Percentiles rank a stretch among this genome's conserved stretches.
phyloP scores from a whole-genome alignment of 2,888 invertebrate species.

The Tipula unca region DNA sequence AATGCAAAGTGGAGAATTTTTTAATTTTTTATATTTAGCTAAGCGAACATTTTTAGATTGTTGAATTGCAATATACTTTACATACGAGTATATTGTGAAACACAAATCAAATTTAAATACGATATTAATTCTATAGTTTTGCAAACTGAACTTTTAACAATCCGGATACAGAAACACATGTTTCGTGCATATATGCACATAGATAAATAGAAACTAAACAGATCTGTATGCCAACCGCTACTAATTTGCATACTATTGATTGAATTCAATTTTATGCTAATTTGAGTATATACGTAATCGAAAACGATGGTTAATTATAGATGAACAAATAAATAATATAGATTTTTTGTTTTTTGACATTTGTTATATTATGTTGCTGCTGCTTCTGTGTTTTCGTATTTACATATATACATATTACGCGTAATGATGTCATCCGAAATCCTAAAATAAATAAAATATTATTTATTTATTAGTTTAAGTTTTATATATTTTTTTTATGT shows the following conservation, averaged over 20 bases:
- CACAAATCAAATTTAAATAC: no score
- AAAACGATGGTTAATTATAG: background rate
- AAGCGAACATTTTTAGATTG: no score
- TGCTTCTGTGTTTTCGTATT: background rate
- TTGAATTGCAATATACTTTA: no score
- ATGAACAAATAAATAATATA: background rate
- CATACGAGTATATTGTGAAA: no score
- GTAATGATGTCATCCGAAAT: background rate
- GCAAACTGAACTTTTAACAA: no score
- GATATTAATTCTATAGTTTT: no score
- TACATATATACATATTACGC: background rate
- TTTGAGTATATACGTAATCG: background rate
- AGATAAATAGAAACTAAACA: no score
- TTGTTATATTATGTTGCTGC: background rate
- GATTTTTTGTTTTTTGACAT: background rate
- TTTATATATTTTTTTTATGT: background rate
- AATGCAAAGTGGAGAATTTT: no score
- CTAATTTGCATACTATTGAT: background rate
- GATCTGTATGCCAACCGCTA: no score
- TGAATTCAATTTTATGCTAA: background rate
- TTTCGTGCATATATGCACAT: no score
- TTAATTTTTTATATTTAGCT: no score
- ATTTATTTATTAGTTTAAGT: background rate
- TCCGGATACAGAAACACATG: no score
- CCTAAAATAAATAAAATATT: background rate